phyloP scores from a whole-genome alignment of 2,797 vertebrate genomes.

The Pelochelys cantorii region DNA sequence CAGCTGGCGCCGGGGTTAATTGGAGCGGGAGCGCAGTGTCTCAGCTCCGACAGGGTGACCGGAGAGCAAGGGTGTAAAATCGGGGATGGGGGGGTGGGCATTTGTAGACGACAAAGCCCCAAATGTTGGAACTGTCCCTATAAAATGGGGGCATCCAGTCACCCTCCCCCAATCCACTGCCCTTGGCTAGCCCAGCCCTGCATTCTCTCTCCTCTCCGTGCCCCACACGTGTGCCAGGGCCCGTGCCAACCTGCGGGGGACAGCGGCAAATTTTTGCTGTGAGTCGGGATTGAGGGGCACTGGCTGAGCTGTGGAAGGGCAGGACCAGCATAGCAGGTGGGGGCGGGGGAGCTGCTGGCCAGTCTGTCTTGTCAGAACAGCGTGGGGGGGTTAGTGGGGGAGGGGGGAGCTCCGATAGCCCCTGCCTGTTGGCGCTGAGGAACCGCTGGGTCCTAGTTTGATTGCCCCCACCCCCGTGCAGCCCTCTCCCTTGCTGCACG shows the following conservation, averaged over 20 bases:
- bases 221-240: neutral
- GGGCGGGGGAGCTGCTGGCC: too few relatives aligned
- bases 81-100: too few relatives aligned
- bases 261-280: accelerated
- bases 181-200: neutral
- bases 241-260: neutral
- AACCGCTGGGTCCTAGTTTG: neutral
- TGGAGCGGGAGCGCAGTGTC: neutral
- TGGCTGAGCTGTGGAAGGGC: neutral
- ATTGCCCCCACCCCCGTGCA: neutral
- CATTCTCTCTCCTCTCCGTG: neutral
- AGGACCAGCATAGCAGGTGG: too few relatives aligned
- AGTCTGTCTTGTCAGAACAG: too few relatives aligned
- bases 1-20: neutral
- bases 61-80: too few relatives aligned
- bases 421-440: too few relatives aligned
- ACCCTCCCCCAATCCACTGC: too few relatives aligned
- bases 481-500: neutral
- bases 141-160: too few relatives aligned
- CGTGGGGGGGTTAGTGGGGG: too few relatives aligned
- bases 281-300: neutral
- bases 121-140: too few relatives aligned
- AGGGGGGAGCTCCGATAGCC: neutral
- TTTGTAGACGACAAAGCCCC: too few relatives aligned
- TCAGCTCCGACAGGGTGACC: too few relatives aligned